phyloP scores from a whole-genome alignment of 92 coral and sea anemone genomes.

The Zoanthus gigantus region DNA sequence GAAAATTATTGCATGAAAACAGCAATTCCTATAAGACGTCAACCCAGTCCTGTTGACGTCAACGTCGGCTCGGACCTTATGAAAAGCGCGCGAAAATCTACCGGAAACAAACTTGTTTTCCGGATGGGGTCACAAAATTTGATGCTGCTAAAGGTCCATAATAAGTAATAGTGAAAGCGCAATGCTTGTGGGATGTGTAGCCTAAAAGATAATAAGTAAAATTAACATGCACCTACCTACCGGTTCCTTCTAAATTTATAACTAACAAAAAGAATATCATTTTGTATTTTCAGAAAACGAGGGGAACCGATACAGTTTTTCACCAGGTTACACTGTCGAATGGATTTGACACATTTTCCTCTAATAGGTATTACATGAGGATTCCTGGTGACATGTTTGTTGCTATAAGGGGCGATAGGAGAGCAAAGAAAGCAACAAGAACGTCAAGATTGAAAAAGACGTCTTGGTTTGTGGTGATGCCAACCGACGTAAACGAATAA shows the following conservation, averaged over 20 bases:
- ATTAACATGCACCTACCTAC: background rate
- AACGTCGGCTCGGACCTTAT: too few relatives aligned
- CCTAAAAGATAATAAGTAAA: too few relatives aligned
- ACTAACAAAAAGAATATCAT: background rate
- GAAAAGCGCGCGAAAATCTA: too few relatives aligned
- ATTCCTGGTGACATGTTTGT: conserved; percentile 71
- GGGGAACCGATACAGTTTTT: conserved; percentile 69
- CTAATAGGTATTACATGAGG: conserved; percentile 73
- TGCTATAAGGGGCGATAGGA: conserved; percentile 71
- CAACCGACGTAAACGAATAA: background rate
- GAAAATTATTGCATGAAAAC: too few relatives aligned
- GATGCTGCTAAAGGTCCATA: too few relatives aligned
- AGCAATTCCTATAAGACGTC: too few relatives aligned
- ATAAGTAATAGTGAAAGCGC: too few relatives aligned
- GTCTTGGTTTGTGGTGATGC: conserved; percentile 67
- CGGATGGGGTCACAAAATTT: too few relatives aligned
- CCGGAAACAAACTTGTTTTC: too few relatives aligned
- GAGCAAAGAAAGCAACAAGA: conserved; percentile 67
- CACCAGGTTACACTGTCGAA: conserved; percentile 61
- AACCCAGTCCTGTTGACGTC: too few relatives aligned
- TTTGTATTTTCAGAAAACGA: conserved; percentile 7
- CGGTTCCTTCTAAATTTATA: background rate
- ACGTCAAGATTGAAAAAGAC: conserved; percentile 67
- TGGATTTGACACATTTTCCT: conserved; percentile 77
- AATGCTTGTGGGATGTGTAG: too few relatives aligned